Base-by-base conservation (phyloP, 2,113 vertebrate genomes). In the Microcebus lehilahytsara region DNA sequence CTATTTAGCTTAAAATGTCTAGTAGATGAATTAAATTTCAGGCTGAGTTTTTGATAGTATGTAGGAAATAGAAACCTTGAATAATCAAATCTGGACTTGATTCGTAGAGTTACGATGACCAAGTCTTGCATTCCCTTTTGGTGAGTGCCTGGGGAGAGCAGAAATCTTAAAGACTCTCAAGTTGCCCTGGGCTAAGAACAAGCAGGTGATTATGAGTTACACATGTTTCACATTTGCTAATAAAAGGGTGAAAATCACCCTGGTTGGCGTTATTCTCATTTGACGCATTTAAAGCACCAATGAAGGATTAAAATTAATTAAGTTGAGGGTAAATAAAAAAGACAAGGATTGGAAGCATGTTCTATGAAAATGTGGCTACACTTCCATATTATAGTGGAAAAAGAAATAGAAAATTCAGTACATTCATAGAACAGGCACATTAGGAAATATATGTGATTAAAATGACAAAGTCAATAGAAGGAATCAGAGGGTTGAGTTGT, bases 281-380 rank as follows among this genome's bases (percentile, higher is more conserved):
- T 96, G 78, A 96, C 89, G 40, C 6, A 98, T 97, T 98, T 92
- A 98, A 97, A 89, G 14, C 66, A 83, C 37, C 37, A 91, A n/a
- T 51, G 10, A 95, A 85, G 66, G 72, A 85, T 93, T 83, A 92
- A 96, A 85, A 97, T 92, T 64, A 92, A 85, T 93, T 89, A 95
- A 91, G 34, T 19, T 37, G 78, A 16, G 27, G 85, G 64, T 37
- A 90, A 96, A 88, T 94, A 46, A 89, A 93, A 97, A 96, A 32
- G 49, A n/a, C 14, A 86, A 85, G 51, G 40, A 80, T 62, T 87
- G 37, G 51, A 96, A 96, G 91, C 53, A 62, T 32, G 6, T 3
- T 30, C 25, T 72, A 12, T 58, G 72, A 91, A 64, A 72, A 85
- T 32, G 16, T 69, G 25, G 30, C 14, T 72, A 72, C 1, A 62